A percentile compares a stretch with the other conserved stretches of the same genome.
Conservation (phyloP, 2,113 vertebrate species). For the Myotis yumanensis region DNA sequence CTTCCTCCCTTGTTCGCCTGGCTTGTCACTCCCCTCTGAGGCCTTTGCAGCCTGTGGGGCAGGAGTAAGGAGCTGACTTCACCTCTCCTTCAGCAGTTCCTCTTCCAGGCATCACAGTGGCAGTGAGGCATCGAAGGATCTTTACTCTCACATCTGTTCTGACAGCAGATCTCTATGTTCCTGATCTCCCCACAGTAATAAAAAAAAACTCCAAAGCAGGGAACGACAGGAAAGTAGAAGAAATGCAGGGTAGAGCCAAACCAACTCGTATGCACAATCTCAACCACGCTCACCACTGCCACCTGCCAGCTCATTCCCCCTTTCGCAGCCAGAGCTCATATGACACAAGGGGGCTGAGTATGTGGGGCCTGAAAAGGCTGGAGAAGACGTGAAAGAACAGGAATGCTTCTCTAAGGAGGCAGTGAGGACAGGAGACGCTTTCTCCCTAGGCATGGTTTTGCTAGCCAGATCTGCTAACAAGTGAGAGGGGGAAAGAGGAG, state of each 20-base stretch:
- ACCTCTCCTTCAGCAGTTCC: not conserved
- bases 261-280: not conserved
- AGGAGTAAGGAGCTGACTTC: not conserved
- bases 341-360: not conserved
- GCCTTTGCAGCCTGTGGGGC: not conserved
- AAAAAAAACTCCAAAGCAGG: not conserved
- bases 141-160: not conserved
- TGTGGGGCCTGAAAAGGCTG: not conserved
- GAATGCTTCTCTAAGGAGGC: not conserved
- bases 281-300: not conserved
- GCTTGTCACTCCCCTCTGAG: not conserved
- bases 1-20: too few species aligned
- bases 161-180: not conserved
- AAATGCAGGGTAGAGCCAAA: not conserved
- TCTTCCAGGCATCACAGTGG: not conserved
- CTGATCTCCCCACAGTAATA: not conserved
- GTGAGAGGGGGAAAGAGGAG: too few species aligned
- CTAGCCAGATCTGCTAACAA: not conserved
- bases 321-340: not conserved
- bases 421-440: not conserved
- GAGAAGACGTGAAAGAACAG: not conserved
- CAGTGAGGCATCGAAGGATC: not conserved
- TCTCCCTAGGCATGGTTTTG: not conserved
- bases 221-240: not conserved
- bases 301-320: not conserved